phyloP scores from a whole-genome alignment of 2,797 vertebrate genomes.

The Mionectes olivaceus region DNA sequence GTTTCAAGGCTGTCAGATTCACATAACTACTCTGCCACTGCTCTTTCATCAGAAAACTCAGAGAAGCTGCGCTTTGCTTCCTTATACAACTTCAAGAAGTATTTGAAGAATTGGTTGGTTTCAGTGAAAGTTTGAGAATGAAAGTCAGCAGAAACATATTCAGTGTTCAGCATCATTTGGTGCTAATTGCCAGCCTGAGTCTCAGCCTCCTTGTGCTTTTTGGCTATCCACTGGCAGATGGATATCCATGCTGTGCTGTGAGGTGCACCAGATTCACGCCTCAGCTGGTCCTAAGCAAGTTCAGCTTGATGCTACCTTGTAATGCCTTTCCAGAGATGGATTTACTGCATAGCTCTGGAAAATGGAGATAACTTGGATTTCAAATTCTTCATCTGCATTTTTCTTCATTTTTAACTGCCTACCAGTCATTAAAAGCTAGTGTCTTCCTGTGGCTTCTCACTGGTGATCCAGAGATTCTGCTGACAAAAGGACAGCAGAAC shows the following conservation, averaged over 20 bases:
- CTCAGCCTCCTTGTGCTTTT: neutral
- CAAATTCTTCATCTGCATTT: neutral
- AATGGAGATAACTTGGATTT: neutral
- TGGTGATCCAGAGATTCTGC: neutral
- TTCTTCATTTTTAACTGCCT: neutral
- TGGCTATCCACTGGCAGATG: rapidly evolving
- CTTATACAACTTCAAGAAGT: neutral
- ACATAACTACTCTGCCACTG: neutral
- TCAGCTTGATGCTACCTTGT: neutral
- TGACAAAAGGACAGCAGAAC: neutral
- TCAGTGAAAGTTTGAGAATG: neutral
- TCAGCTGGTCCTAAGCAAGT: neutral
- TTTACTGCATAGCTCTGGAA: neutral
- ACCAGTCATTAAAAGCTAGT: neutral
- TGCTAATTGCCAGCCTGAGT: rapidly evolving
- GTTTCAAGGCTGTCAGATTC: neutral
- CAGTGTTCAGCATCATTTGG: neutral
- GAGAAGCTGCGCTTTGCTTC: neutral
- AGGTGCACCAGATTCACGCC: neutral
- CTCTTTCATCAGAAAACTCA: neutral
- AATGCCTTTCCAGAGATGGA: neutral
- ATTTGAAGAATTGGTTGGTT: neutral
- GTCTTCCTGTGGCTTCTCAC: neutral
- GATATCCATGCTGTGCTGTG: neutral
- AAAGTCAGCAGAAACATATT: neutral